phyloP scores from a whole-genome alignment of 2,888 invertebrate species.

The Phyllotreta striolata region DNA sequence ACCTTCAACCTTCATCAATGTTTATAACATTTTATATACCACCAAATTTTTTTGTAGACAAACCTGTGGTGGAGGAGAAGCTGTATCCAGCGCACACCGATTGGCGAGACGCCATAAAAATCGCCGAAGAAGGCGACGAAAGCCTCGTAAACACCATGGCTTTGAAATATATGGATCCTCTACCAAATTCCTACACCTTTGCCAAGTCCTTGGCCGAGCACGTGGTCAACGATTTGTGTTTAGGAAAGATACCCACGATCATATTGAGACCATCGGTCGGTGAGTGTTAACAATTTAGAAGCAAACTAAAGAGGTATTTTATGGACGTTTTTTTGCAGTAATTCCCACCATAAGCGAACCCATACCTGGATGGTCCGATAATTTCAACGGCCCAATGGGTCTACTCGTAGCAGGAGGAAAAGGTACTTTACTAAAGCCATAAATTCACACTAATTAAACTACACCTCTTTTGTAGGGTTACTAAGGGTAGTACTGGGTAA shows the following conservation, averaged over 20 bases:
- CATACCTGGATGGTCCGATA: slow-evolving; percentile 78
- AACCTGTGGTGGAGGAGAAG: slow-evolving; percentile 74
- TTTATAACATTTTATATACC: not conserved
- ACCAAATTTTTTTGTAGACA: slow-evolving; percentile 66
- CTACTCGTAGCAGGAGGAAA: slow-evolving; percentile 67
- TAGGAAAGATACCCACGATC: slow-evolving; percentile 73
- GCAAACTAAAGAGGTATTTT: not conserved
- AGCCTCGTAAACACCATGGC: slow-evolving; percentile 66
- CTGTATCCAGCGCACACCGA: slow-evolving; percentile 75
- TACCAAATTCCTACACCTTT: slow-evolving; percentile 92
- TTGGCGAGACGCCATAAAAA: slow-evolving; percentile 72
- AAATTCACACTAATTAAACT: not conserved
- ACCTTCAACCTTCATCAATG: not conserved
- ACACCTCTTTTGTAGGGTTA: slow-evolving; percentile 42
- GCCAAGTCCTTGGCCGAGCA: slow-evolving; percentile 89
- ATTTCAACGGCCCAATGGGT: slow-evolving; percentile 89
- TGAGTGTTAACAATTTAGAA: slow-evolving; percentile 51
- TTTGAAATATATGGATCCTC: slow-evolving; percentile 67
- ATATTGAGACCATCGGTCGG: slow-evolving; percentile 92
- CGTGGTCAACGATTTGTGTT: slow-evolving; percentile 69
- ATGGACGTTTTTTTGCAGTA: slow-evolving; percentile 38
- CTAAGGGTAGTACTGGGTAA: slow-evolving; percentile 46
- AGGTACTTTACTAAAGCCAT: slow-evolving; percentile 37
- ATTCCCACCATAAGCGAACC: slow-evolving; percentile 42
- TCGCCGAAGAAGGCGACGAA: slow-evolving; percentile 71